Base-by-base conservation (phyloP, 92 coral and sea anemone genomes). In the Epizoanthus rinbou region DNA sequence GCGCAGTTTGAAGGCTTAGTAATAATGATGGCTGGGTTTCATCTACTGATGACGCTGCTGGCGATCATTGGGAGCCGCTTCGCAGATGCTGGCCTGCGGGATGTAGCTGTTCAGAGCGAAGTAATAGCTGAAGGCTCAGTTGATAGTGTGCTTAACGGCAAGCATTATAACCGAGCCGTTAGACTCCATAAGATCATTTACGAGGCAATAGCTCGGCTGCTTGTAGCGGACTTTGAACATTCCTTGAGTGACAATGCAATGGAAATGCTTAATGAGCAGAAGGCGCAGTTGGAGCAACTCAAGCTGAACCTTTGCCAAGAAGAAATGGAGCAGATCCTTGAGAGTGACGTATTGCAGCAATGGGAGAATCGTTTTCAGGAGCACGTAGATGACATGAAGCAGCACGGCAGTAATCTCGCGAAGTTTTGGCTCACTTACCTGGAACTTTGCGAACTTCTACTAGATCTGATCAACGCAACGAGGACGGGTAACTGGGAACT, bases 1-100 rank as follows among this genome's bases (percentile, higher is more conserved):
- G 79, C 57, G 31, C 69, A 43, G 21, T 92, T 92, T 82, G 25
- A 73, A 63, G 89, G 81, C 41, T 52, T 92, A 18, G 80, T 92
- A 14, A 75, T 89, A 76, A 89, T 86, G 90, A 89, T 92, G 93
- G 95, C 90, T 4, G 93, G 91, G 22, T 92, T 92, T 31, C 86
- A 92, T 75, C 43, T 87, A 65, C 52, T 76, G 76, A 80, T 80
- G 76, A 80, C 75, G 58, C 63, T 41, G 47, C 64, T 80, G 63
- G 85, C 85, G 54, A 65, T 80, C 73, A 89, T 81, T 54, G 94
- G 91, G 24, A 85, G 74, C 84, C 80, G 92, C 56, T 91, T 91
- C 73, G 92, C 88, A 24, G 95, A 91, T 59, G 95, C 92, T 83
- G 90, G 95, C 33, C 90, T 91, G 52, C 58, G 86, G 47, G 92